Conservation (phyloP, 2,888 invertebrate species). For the Sceliomorpha sp. region DNA sequence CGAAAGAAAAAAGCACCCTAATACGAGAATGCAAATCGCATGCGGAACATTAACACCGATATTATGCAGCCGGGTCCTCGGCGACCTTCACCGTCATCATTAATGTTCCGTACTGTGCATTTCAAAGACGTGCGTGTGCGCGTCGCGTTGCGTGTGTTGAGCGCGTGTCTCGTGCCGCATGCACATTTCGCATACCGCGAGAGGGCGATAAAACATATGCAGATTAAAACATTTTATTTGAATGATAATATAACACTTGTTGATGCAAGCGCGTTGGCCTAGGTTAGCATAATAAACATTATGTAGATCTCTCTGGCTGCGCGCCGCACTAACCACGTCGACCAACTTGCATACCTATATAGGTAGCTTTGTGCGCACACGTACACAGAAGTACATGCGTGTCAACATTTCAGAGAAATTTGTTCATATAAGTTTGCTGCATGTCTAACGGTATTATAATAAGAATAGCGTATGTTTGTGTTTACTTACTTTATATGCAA, state of each 20-base stretch:
- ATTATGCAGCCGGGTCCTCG: conserved; percentile 55
- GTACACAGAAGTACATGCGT: too few relatives aligned
- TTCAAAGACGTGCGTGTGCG: conserved; percentile 56
- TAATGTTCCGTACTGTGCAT: conserved; percentile 57
- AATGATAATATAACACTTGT: conserved; percentile 81
- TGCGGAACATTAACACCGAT: conserved; percentile 55
- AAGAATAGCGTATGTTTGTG: too few relatives aligned
- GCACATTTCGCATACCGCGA: conserved; percentile 74
- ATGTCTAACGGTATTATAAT: too few relatives aligned
- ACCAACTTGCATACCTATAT: conserved; percentile 1
- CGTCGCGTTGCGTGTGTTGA: conserved; percentile 62
- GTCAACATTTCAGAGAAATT: too few relatives aligned
- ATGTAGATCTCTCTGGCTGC: conserved; percentile 72
- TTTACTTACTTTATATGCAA: too few relatives aligned
- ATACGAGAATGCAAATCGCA: conserved; percentile 58
- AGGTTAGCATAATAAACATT: conserved; percentile 80
- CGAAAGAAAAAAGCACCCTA: conserved; percentile 52
- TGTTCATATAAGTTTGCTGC: too few relatives aligned
- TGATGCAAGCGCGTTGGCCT: conserved; percentile 80
- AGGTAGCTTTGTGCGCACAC: neutral
- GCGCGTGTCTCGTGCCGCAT: conserved; percentile 74
- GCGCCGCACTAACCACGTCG: conserved; percentile 50
- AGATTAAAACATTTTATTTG: conserved; percentile 81
- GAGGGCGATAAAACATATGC: conserved; percentile 80
- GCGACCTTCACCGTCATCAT: conserved; percentile 64